Base-by-base conservation (phyloP, 2,888 invertebrate species). In the Leptopterna dolabrata region DNA sequence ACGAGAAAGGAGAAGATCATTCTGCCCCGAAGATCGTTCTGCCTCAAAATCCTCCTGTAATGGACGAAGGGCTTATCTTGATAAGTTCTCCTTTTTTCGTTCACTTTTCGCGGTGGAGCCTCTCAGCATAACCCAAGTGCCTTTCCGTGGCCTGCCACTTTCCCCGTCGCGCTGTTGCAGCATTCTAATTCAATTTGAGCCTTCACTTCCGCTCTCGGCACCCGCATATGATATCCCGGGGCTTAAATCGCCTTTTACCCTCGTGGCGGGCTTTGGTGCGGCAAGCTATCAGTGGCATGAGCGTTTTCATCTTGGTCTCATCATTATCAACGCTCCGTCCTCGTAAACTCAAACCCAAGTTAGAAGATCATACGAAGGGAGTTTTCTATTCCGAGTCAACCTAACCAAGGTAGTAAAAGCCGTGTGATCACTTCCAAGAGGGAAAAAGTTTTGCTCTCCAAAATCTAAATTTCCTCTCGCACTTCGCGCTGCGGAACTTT, bases 61-160 rank as follows among this genome's bases (percentile, higher is more conserved):
- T 63, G 63, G 63, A 63, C 63, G 24, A 63, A 63, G 13, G 63
- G 63, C 63, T 63, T 63, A 63, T 63, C 63, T 63, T 63, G 63
- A 63, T 63, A 63, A 63, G 24, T 24, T 24, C 63, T 19, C 24
- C 19, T 63, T 63, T 63, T 63, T 63, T 63, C 63, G 63, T 27
- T 63, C 63, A 63, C 63, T 63, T 63, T 63, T 24, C 47, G 47
- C 63, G 27, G 16, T 19, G 55, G 55, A 55, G 55, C 19, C 55
- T 55, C 55, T 55, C 19, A 19, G 63, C 63, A 63, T 63, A 63
- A 63, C 63, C 24, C 19, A 63, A 63, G 63, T 63, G 63, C 63
- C 63, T 63, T 63, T 63, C 47, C 63, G 63, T 24, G 63, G 24
- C 63, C 63, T 24, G 63, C 63, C 63, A 63, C 63, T 63, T 63